Evolutionary conservation across 2,888 invertebrate genomes (phyloP).

Genomic region (Acanthopleura granulata): DNA sequence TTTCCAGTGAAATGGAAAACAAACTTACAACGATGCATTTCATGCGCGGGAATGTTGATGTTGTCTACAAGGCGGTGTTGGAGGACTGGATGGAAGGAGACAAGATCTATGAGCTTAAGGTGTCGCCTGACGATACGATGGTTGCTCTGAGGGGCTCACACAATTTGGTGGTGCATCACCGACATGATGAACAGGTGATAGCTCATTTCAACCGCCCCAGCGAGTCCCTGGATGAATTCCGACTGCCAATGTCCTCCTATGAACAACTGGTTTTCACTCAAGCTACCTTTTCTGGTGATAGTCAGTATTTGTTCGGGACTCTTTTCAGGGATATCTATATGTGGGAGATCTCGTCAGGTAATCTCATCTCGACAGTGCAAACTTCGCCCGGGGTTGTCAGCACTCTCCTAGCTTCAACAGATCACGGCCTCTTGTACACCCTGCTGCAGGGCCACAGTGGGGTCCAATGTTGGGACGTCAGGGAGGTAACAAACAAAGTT

Average conservation of each 20-base stretch:
- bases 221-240: slow-evolving; percentile 58
- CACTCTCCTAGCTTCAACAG: slow-evolving; percentile 48
- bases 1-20: slow-evolving; percentile 51
- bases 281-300: slow-evolving; percentile 62
- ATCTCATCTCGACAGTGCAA: slow-evolving; percentile 54
- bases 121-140: slow-evolving; percentile 50
- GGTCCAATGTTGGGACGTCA: slow-evolving; percentile 64
- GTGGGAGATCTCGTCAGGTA: slow-evolving; percentile 55
- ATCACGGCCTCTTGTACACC: slow-evolving; percentile 56
- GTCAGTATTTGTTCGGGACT: slow-evolving; percentile 58
- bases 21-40: slow-evolving; percentile 59
- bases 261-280: slow-evolving; percentile 53
- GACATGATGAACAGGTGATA: slow-evolving; percentile 50
- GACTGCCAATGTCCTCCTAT: slow-evolving; percentile 59
- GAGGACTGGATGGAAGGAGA: slow-evolving; percentile 48
- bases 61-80: slow-evolving; percentile 58
- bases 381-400: slow-evolving; percentile 65
- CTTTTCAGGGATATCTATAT: slow-evolving; percentile 67
- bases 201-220: slow-evolving; percentile 54
- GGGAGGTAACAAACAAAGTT: slow-evolving; percentile 56
- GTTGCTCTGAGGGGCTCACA: slow-evolving; percentile 48
- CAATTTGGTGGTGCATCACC: slow-evolving; percentile 58
- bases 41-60: slow-evolving; percentile 53
- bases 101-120: slow-evolving; percentile 37
- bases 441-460: slow-evolving; percentile 45